Evolutionary conservation across 1,140 invertebrate genomes (phyloP).

Genomic region (Philotrypesis tridentata): DNA sequence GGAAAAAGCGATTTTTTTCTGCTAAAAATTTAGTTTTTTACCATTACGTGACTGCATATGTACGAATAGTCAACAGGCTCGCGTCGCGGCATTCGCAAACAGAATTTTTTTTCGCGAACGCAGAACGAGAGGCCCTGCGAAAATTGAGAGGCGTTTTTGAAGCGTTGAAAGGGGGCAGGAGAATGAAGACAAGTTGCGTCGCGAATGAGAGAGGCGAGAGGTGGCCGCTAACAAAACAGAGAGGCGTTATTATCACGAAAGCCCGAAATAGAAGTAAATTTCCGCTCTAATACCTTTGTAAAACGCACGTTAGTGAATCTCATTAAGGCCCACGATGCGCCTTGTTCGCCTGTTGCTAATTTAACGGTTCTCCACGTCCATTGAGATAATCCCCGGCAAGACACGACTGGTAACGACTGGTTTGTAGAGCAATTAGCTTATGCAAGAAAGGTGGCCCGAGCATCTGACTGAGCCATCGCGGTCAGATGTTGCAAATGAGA

Average conservation of each 20-base stretch:
- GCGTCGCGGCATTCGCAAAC: too few species aligned
- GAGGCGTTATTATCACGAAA: slow-evolving; percentile 1
- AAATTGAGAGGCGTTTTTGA: background rate
- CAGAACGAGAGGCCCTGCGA: too few species aligned
- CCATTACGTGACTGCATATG: too few species aligned
- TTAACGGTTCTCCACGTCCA: slow-evolving; percentile 32
- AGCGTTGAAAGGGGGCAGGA: background rate
- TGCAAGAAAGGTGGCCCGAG: background rate
- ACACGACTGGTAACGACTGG: slow-evolving; percentile 13
- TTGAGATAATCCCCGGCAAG: background rate
- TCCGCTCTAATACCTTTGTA: slow-evolving; percentile 36
- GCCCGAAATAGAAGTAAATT: slow-evolving; percentile 10
- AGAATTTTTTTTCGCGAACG: too few species aligned
- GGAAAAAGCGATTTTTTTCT: too few species aligned
- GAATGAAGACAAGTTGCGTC: background rate
- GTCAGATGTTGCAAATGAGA: slow-evolving; percentile 4
- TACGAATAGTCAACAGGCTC: too few species aligned
- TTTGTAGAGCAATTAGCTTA: slow-evolving; percentile 43
- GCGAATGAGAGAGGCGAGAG: background rate
- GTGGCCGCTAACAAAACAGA: too few species aligned
- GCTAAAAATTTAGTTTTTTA: too few species aligned
- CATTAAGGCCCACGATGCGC: slow-evolving; percentile 16
- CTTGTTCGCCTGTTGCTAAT: background rate
- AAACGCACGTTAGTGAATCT: slow-evolving; percentile 33
- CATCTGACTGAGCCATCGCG: background rate